phyloP scores from a whole-genome alignment of 2,888 invertebrate species.

The Noctua pronuba region DNA sequence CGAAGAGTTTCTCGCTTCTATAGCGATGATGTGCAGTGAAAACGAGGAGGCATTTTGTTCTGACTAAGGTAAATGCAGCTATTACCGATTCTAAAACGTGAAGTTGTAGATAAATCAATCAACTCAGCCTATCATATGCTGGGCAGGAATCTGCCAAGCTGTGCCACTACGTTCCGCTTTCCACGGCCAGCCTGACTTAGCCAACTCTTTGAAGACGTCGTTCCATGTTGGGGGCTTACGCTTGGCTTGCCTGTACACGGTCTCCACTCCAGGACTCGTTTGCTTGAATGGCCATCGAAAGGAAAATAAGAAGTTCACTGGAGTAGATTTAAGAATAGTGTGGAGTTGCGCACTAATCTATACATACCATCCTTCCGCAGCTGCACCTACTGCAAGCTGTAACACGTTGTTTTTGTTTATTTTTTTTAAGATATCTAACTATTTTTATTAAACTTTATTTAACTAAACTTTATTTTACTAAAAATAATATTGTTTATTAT shows the following conservation, averaged over 20 bases:
- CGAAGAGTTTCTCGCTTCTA: background rate
- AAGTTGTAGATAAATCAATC: background rate
- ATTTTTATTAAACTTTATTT: background rate
- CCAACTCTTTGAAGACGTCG: background rate
- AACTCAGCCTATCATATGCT: background rate
- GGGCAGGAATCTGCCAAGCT: background rate
- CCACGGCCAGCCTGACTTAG: background rate
- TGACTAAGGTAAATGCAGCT: background rate
- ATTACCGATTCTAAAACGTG: background rate
- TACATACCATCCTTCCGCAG: background rate
- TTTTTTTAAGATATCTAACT: background rate
- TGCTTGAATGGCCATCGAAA: background rate
- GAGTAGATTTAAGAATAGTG: background rate
- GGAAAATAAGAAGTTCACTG: background rate
- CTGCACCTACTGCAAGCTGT: background rate
- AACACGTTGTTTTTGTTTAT: background rate
- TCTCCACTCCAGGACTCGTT: background rate
- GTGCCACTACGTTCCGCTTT: background rate
- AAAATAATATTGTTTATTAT: background rate
- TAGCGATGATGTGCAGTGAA: background rate
- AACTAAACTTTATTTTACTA: background rate
- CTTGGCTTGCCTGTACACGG: background rate
- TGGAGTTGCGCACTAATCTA: background rate
- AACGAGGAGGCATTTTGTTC: background rate
- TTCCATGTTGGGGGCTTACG: background rate